Evolutionary conservation across 2,888 invertebrate genomes (phyloP).

Genomic region (Isotomurus palustris): DNA sequence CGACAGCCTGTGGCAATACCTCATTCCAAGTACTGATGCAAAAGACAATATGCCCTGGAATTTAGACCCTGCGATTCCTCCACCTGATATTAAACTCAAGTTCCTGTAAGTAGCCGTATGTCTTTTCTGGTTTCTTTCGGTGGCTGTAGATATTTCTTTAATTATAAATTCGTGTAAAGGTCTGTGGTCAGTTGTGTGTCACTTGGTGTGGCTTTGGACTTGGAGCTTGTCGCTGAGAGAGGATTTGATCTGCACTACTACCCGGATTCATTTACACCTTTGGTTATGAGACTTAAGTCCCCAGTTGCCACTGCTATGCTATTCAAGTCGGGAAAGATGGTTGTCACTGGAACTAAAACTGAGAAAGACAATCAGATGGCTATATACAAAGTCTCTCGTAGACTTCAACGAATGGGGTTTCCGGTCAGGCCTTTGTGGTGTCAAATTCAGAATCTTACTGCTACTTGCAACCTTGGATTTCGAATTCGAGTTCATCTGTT

Average conservation of each 20-base stretch:
- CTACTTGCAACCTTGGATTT: slow-evolving; percentile 59
- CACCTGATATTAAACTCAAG: no score
- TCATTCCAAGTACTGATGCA: not conserved
- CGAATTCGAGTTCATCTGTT: slow-evolving; percentile 58
- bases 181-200: slow-evolving; percentile 57
- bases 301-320: slow-evolving; percentile 59
- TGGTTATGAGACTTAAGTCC: slow-evolving; percentile 58
- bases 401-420: slow-evolving; percentile 59
- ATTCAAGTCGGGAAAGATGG: slow-evolving; percentile 59
- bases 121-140: no score
- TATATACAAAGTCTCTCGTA: slow-evolving; percentile 58
- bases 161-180: no score
- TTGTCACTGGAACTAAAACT: slow-evolving; percentile 59
- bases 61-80: no score
- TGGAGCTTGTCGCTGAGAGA: slow-evolving; percentile 56
- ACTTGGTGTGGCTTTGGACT: slow-evolving; percentile 54
- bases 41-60: no score
- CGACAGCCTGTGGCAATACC: slow-evolving; percentile 17
- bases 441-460: slow-evolving; percentile 61
- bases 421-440: slow-evolving; percentile 52
- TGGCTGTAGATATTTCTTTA: no score
- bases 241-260: slow-evolving; percentile 60
- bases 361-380: slow-evolving; percentile 56
- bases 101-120: no score
- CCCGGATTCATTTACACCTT: slow-evolving; percentile 60